Evolutionary conservation across 2,888 invertebrate genomes (phyloP).

Genomic region (Chymomyza amoena): DNA sequence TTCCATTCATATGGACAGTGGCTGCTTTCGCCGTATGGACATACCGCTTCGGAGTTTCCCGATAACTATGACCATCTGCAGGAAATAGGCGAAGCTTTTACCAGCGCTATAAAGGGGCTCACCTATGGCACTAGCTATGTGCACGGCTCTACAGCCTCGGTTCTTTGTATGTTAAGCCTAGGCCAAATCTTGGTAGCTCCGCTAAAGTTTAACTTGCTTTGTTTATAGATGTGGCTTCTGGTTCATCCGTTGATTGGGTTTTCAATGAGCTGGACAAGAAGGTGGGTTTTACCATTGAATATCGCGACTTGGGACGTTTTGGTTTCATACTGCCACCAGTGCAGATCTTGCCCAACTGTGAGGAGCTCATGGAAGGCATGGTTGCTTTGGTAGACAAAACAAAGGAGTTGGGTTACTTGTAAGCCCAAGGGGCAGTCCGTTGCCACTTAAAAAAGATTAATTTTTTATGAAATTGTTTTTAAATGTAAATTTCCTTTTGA

Average conservation of each 20-base stretch:
- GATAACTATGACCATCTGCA: conserved; percentile 79
- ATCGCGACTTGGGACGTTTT: conserved; percentile 84
- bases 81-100: conserved; percentile 80
- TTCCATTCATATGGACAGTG: conserved; percentile 84
- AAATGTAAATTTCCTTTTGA: too few species aligned
- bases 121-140: conserved; percentile 79
- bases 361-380: conserved; percentile 82
- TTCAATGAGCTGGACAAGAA: conserved; percentile 79
- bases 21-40: conserved; percentile 82
- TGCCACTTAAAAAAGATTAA: background rate
- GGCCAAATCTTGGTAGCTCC: background rate
- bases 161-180: conserved; percentile 79
- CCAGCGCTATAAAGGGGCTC: conserved; percentile 79
- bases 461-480: background rate
- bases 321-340: conserved; percentile 85
- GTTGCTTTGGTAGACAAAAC: conserved; percentile 80
- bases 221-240: conserved; percentile 78
- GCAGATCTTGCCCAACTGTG: conserved; percentile 82
- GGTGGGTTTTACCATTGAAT: conserved; percentile 81
- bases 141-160: conserved; percentile 81
- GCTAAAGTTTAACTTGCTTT: background rate
- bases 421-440: conserved; percentile 8
- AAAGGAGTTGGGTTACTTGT: conserved; percentile 79
- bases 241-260: conserved; percentile 80
- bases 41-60: conserved; percentile 73